A percentile compares a stretch with the other conserved stretches of the same genome.
Evolutionary conservation across 2,113 vertebrate genomes (phyloP).

Genomic region (Mesocricetus auratus): DNA sequence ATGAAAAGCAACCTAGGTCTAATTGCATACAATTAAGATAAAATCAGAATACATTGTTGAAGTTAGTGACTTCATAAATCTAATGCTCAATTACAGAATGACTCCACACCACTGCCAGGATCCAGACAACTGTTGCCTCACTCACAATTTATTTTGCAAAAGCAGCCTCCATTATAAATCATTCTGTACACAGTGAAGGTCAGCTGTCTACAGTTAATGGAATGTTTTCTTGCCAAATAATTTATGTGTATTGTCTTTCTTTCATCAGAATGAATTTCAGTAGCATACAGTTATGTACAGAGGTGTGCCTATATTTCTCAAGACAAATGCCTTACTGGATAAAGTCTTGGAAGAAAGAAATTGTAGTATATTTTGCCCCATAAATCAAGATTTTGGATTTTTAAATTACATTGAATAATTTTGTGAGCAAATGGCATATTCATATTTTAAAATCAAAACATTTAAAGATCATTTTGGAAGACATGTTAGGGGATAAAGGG

Average conservation of each 20-base stretch:
- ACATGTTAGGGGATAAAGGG: background rate
- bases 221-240: slow-evolving; percentile 70
- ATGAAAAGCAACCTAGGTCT: slow-evolving; percentile 79
- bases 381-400: background rate
- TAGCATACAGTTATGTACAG: slow-evolving; percentile 39
- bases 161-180: slow-evolving; percentile 61
- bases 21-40: slow-evolving; percentile 79
- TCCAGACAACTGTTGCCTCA: slow-evolving; percentile 48
- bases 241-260: slow-evolving; percentile 69
- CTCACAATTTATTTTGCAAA: slow-evolving; percentile 40
- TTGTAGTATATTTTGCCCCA: background rate
- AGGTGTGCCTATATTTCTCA: slow-evolving; percentile 45
- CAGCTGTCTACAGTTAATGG: slow-evolving; percentile 63
- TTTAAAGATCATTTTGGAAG: background rate
- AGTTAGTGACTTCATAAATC: slow-evolving; percentile 77
- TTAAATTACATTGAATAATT: background rate
- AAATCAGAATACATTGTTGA: slow-evolving; percentile 73
- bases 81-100: slow-evolving; percentile 70
- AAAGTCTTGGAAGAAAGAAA: background rate
- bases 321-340: slow-evolving; percentile 42
- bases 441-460: slow-evolving; percentile 5
- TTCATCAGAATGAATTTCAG: slow-evolving; percentile 29
- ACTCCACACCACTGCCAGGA: slow-evolving; percentile 63
- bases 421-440: background rate
- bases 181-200: slow-evolving; percentile 40